Conservation (phyloP, 2,797 vertebrate genomes). For the Remorina albescens region DNA sequence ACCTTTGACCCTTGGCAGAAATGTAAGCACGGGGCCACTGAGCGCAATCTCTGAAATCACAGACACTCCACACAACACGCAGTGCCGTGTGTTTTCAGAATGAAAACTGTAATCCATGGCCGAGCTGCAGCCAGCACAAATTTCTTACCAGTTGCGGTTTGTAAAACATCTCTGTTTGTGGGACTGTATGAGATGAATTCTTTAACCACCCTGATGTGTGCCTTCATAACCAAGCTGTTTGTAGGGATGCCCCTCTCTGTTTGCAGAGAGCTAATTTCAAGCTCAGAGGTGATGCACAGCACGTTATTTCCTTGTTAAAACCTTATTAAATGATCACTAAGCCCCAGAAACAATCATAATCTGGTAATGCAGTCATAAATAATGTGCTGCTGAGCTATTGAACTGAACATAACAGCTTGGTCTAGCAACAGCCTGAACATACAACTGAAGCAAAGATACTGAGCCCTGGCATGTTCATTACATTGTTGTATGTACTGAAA, state of each 20-base stretch:
- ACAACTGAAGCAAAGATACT: not conserved
- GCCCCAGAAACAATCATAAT: constrained; percentile 25
- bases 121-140: constrained; percentile 11
- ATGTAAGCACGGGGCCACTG: constrained; percentile 14
- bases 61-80: constrained; percentile 11
- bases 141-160: constrained; percentile 18
- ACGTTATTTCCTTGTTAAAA: constrained; percentile 38
- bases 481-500: too few relatives aligned
- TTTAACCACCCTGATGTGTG: not conserved
- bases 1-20: constrained; percentile 63
- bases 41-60: constrained; percentile 30
- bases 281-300: constrained; percentile 1
- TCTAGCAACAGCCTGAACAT: not conserved
- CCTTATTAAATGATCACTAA: constrained; percentile 35
- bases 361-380: constrained; percentile 3
- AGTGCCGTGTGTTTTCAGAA: constrained; percentile 11
- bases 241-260: constrained; percentile 3
- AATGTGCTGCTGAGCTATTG: constrained; percentile 14
- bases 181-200: not conserved
- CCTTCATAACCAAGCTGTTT: not conserved
- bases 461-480: not conserved
- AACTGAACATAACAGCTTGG: constrained; percentile 5
- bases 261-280: constrained; percentile 22
- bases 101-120: not conserved
- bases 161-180: not conserved